Percentiles rank a stretch among this genome's conserved stretches.
These are phyloP conservation scores for Piprites chloris DNA, from an alignment of 2,113 vertebrate genomes.

Conservation along the genomic window DNA sequence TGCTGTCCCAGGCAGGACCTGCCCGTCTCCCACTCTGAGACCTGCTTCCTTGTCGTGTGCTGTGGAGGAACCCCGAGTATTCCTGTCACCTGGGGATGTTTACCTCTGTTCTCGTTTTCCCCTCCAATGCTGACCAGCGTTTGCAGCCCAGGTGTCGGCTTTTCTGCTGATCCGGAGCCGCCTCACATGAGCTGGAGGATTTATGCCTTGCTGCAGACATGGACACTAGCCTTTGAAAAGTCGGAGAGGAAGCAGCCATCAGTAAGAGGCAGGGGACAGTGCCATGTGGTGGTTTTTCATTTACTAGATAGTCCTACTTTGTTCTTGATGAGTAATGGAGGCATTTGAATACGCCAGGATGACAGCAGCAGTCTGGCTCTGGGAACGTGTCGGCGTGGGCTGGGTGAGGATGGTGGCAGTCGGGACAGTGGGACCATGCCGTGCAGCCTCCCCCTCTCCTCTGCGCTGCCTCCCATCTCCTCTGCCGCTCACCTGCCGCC, in stretches of 20 bases:
- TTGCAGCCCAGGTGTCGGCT: background rate
- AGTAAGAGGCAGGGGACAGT: conserved; percentile 15
- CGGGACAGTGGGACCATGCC: background rate
- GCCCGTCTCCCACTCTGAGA: background rate
- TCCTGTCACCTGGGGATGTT: background rate
- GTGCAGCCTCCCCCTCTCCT: background rate
- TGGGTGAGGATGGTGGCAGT: conserved; percentile 18
- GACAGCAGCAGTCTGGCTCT: conserved; percentile 43
- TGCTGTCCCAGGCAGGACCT: background rate
- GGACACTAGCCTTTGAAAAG: conserved; percentile 23
- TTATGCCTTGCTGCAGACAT: background rate
- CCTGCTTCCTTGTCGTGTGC: background rate
- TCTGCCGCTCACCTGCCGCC: background rate
- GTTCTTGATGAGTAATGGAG: conserved; percentile 55
- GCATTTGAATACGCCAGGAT: conserved; percentile 6
- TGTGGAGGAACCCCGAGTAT: background rate
- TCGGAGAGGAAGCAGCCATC: conserved; percentile 21
- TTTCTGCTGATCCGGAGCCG: background rate
- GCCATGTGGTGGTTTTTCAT: conserved; percentile 22
- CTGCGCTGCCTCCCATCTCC: background rate
- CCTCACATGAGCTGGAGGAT: background rate
- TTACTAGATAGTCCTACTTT: conserved; percentile 20
- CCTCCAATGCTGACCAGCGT: background rate
- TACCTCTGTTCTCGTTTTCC: background rate
- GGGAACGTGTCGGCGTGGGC: conserved; percentile 34